These are phyloP conservation scores for Bombus confusus DNA, from an alignment of 1,140 invertebrate species.

Conservation along the genomic window DNA sequence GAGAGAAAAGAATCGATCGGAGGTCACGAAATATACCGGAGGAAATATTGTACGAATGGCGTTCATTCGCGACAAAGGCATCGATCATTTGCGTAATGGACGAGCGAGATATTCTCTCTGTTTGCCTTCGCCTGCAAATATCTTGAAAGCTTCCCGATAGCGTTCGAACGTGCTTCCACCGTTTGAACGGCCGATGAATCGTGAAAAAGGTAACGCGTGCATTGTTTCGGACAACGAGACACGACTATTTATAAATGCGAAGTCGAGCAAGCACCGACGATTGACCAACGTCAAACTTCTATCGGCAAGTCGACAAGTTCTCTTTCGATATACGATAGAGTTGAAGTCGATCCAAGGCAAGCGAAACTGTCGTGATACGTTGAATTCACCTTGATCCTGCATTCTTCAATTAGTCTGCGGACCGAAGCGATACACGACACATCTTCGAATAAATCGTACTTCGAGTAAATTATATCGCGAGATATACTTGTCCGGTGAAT, in stretches of 20 bases:
- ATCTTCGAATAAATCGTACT: neutral
- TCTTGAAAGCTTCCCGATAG: constrained; percentile 33
- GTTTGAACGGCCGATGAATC: constrained; percentile 27
- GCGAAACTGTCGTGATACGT: neutral
- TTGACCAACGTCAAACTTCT: neutral
- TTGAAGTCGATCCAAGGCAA: neutral
- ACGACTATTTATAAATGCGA: constrained; percentile 9
- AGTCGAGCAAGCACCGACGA: neutral
- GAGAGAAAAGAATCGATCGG: constrained; percentile 2
- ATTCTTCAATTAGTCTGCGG: neutral
- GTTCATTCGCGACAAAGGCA: constrained; percentile 26
- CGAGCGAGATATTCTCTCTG: constrained; percentile 30
- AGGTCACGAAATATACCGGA: neutral
- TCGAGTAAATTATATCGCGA: too few relatives aligned
- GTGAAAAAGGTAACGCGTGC: constrained; percentile 19
- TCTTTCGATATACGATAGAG: neutral
- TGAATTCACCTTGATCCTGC: neutral
- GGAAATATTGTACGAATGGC: constrained; percentile 5
- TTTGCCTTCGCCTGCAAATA: constrained; percentile 33
- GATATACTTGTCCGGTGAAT: too few relatives aligned
- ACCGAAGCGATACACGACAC: neutral
- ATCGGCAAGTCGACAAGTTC: neutral
- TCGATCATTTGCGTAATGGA: constrained; percentile 35
- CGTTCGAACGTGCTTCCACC: constrained; percentile 4
- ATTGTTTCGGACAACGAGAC: constrained; percentile 24